Evolutionary conservation across 23 tunicate genomes (phyloP).

Genomic region (Halocynthia roretzi): DNA sequence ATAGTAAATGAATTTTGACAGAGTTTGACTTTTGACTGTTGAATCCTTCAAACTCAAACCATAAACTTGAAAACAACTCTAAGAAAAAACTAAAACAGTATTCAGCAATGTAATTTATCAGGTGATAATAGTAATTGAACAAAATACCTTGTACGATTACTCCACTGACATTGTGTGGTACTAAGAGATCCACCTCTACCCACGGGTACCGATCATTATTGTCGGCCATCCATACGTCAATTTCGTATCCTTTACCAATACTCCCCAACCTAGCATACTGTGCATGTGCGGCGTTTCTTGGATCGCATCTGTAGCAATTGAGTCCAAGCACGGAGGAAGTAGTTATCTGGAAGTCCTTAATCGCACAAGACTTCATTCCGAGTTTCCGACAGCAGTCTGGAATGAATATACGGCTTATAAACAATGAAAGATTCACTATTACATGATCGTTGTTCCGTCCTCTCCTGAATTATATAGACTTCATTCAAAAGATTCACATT

Average conservation of each 20-base stretch:
- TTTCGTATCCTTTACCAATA: neutral
- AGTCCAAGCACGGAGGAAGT: slow-evolving; percentile 22
- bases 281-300: slow-evolving; percentile 7
- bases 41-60: neutral
- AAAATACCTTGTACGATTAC: slow-evolving; percentile 28
- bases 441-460: no score
- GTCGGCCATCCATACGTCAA: slow-evolving; percentile 33
- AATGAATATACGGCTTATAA: neutral
- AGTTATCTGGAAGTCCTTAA: slow-evolving; percentile 22
- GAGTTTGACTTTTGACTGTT: neutral
- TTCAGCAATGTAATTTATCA: neutral
- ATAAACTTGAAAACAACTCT: neutral
- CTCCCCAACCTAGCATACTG: slow-evolving; percentile 19
- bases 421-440: no score
- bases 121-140: neutral
- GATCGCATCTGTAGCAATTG: slow-evolving; percentile 21
- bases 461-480: no score
- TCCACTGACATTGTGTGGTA: slow-evolving; percentile 22
- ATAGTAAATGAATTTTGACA: neutral
- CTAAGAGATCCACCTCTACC: slow-evolving; percentile 25
- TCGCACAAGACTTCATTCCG: slow-evolving; percentile 23
- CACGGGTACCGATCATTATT: slow-evolving; percentile 22
- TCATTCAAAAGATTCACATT: no score
- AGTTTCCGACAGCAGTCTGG: slow-evolving; percentile 29
- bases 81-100: neutral